These are phyloP conservation scores for Alosa sapidissima DNA, from an alignment of 2,797 vertebrate species.

Conservation along the genomic window DNA sequence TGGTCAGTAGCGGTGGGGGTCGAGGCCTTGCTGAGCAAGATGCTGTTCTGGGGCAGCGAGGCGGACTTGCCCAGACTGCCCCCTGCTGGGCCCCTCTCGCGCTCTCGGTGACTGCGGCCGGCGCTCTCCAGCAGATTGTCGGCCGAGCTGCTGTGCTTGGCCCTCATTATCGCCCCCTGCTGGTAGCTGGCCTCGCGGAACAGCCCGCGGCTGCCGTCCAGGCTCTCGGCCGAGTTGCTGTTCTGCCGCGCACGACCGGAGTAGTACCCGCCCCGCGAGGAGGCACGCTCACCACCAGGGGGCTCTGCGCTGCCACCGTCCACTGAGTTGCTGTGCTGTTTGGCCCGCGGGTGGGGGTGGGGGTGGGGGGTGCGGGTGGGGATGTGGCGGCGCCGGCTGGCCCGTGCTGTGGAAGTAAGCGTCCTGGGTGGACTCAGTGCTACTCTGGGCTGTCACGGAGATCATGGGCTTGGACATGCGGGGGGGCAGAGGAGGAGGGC, in stretches of 20 bases:
- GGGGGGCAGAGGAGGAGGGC: slow-evolving; percentile 92
- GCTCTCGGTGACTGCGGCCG: not conserved
- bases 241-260: slow-evolving; percentile 71
- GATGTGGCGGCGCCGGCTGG: slow-evolving; percentile 54
- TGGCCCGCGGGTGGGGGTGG: slow-evolving; percentile 42
- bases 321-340: slow-evolving; percentile 88
- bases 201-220: slow-evolving; percentile 74
- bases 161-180: slow-evolving; percentile 64
- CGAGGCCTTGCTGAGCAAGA: slow-evolving; percentile 80
- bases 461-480: slow-evolving; percentile 97
- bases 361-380: slow-evolving; percentile 29
- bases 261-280: slow-evolving; percentile 70
- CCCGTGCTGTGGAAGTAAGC: slow-evolving; percentile 84
- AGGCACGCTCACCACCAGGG: slow-evolving; percentile 54
- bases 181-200: slow-evolving; percentile 68
- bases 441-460: slow-evolving; percentile 96
- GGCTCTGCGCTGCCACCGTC: slow-evolving; percentile 68
- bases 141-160: slow-evolving; percentile 89
- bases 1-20: slow-evolving; percentile 63
- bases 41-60: slow-evolving; percentile 66
- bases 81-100: slow-evolving; percentile 50
- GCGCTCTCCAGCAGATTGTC: slow-evolving; percentile 78
- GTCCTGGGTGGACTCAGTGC: slow-evolving; percentile 96
- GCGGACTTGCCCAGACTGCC: slow-evolving; percentile 76
- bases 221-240: slow-evolving; percentile 93